These are phyloP conservation scores for Carapus acus DNA, from an alignment of 2,797 vertebrate genomes.

Conservation along the genomic window DNA sequence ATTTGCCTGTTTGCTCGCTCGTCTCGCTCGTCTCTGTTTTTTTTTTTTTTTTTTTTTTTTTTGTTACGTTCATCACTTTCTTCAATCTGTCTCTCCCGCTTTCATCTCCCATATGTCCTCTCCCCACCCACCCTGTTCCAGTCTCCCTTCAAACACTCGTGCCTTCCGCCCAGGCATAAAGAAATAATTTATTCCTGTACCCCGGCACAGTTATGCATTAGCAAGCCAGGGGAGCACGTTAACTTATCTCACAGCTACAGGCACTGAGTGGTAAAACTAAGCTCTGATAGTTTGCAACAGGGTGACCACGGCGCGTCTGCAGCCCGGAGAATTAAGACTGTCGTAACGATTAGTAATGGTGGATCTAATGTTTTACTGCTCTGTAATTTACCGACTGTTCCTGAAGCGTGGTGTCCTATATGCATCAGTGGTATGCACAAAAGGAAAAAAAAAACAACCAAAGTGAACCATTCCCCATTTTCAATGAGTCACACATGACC, in stretches of 20 bases:
- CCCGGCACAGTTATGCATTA: conserved; percentile 55
- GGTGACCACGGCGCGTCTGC: conserved; percentile 61
- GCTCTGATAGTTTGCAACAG: conserved; percentile 66
- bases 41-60: conserved; percentile 17
- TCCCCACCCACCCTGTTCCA: conserved; percentile 24
- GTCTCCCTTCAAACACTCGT: conserved; percentile 43
- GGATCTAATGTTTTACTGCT: conserved; percentile 57
- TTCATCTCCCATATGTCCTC: conserved; percentile 38
- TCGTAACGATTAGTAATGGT: conserved; percentile 61
- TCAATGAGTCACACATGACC: conserved; percentile 13
- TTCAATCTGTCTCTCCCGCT: conserved; percentile 21
- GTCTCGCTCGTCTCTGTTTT: conserved; percentile 14
- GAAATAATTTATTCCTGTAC: conserved; percentile 65
- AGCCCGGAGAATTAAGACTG: conserved; percentile 65
- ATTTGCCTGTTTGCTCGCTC: conserved; percentile 4
- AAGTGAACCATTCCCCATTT: conserved; percentile 30
- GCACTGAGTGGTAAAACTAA: conserved; percentile 63
- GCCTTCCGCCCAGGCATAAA: conserved; percentile 61
- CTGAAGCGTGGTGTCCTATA: conserved; percentile 16
- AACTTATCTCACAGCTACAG: conserved; percentile 72
- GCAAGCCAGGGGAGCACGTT: conserved; percentile 62
- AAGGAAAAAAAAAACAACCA: conserved; percentile 26
- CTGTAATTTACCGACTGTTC: conserved; percentile 46
- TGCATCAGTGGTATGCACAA: conserved; percentile 35
- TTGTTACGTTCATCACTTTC: conserved; percentile 30